Percentiles rank a stretch among this genome's conserved stretches.
These are phyloP conservation scores for Cybosia mesomella DNA, from an alignment of 2,888 invertebrate genomes.

Conservation along the genomic window DNA sequence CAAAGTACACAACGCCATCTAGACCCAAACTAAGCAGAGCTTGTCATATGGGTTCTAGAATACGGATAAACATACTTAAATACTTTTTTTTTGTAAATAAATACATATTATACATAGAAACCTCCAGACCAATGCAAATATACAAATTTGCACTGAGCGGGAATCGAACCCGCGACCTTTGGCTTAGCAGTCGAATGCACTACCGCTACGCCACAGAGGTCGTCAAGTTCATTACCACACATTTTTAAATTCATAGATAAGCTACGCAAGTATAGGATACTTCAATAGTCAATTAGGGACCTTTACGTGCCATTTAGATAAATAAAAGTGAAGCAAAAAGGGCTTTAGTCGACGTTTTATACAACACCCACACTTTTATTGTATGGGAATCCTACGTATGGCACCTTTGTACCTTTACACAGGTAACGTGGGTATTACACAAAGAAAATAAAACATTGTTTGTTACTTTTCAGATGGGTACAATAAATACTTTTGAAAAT, in stretches of 20 bases:
- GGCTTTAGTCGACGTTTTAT: neutral
- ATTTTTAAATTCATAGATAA: constrained; percentile 2
- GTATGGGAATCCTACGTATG: neutral
- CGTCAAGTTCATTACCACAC: neutral
- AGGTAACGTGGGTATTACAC: neutral
- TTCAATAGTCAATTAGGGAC: constrained; percentile 12
- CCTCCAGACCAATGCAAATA: too few species aligned
- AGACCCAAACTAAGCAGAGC: too few species aligned
- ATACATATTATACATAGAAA: too few species aligned
- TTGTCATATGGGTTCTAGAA: too few species aligned
- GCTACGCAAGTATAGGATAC: neutral
- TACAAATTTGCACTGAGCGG: too few species aligned
- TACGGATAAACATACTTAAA: too few species aligned
- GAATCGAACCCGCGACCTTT: too few species aligned
- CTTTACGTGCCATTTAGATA: constrained; percentile 7
- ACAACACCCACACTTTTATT: neutral
- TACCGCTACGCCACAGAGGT: too few species aligned
- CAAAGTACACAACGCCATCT: too few species aligned
- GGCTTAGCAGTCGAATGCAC: too few species aligned
- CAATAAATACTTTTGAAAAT: neutral
- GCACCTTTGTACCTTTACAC: neutral
- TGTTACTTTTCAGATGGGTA: neutral
- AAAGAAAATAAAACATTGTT: neutral
- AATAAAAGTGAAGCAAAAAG: neutral
- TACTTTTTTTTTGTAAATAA: too few species aligned